Conservation (phyloP, 2,113 vertebrate species). For the Sinosuthora webbiana region DNA sequence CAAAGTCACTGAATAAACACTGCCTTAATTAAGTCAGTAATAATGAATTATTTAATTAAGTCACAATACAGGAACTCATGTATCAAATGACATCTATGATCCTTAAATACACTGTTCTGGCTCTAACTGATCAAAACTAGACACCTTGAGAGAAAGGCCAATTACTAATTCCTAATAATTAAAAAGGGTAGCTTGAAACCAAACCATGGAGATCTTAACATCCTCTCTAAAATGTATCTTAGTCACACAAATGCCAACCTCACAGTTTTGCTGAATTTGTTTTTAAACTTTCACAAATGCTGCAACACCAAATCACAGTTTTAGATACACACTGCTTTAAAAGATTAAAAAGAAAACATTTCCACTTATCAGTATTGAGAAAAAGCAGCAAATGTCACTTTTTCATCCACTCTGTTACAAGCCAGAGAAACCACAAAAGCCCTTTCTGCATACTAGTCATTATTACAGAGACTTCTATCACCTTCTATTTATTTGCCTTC, state of each 20-base stretch:
- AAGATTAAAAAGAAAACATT: neutral
- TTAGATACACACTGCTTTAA: neutral
- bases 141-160: neutral
- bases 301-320: neutral
- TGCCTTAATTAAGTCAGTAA: slow-evolving; percentile 17
- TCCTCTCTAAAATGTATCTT: neutral
- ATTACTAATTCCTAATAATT: neutral
- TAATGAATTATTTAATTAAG: slow-evolving; percentile 20
- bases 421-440: neutral
- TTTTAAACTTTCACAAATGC: neutral
- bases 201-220: neutral
- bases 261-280: neutral
- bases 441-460: neutral
- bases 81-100: neutral
- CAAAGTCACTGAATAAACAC: slow-evolving; percentile 15
- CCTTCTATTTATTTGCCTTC: neutral
- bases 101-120: neutral
- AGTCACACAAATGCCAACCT: neutral
- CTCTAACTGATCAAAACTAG: neutral
- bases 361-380: neutral
- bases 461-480: neutral
- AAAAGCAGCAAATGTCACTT: neutral
- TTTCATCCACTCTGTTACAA: neutral
- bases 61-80: neutral
- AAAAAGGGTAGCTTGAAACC: neutral